Evolutionary conservation across 2,113 vertebrate species (phyloP), one percentile per base, ranked within the genome.

Genomic region (Trematocara unimaculatum): DNA sequence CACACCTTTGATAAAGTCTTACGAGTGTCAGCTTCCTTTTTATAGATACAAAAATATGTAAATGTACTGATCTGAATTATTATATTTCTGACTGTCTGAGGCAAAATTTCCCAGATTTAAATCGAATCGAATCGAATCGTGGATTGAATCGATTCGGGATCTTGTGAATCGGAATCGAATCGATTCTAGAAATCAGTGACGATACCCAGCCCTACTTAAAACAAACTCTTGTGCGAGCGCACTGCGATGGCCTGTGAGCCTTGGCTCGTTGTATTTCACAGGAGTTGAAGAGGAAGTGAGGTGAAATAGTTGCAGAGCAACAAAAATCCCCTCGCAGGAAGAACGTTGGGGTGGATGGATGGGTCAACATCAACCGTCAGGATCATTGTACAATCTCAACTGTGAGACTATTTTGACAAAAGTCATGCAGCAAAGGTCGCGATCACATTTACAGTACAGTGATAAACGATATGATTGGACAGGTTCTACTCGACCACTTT

Each of bases 381-480:
- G 60, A 35, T 33, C 31, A 35, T 1, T 0, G 5, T 12, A 23
- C 23, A 35, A n/a, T 35, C 31, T 64, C 31, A 67, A 2, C 35
- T 3, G 7, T 40, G 35, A 20, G 18, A n/a, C 14, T 33, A 10
- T 33, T 62, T 58, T 20, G 18, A 33, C 60, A 35, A 5, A 58
- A 2, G 12, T 58, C 6, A 26, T 20, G 23, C 20, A 56, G 12
- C 20, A 56, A 56, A 26, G 33, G 29, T 31, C 5, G 29, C 29
- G 4, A 31, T 5, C 62, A 15, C 15, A 15, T 70, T 70, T 0
- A 29, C 40, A 2, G 40, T 1, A 0, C 20, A 1, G 23, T 7
- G 20, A 29, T 4, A 29, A 47, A 47, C n/a, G 6, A 45, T 47
- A 23, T 70, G 38, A 14, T 70, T 9, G 38, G 64, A 60, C 56